Evolutionary conservation across 2,113 vertebrate genomes (phyloP), one percentile per base, ranked within the genome.

Genomic region (Eulacestoma nigropectus): DNA sequence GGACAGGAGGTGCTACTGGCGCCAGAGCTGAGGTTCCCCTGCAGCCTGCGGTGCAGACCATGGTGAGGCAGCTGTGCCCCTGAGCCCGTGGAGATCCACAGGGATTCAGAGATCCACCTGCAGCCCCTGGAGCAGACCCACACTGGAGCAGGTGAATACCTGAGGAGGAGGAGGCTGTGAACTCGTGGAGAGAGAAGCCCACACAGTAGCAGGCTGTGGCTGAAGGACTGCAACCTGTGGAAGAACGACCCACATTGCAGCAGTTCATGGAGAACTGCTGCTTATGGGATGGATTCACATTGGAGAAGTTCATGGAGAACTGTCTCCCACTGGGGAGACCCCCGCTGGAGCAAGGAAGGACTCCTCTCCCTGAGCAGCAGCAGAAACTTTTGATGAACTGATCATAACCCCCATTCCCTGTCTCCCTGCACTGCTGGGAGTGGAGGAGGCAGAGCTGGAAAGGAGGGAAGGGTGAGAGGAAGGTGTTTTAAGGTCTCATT

Each of bases 71-170:
- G 50, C 35, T 41, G 41, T 65, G 70, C 2, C 41, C 33, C 70
- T 49, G 82, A 49, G 30, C 35, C n/a, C 50, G 2, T 29, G 25
- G 50, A 84, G 29, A 1, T 7, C 41, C n/a, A 4, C 1, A 11
- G 33, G 70, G 16, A 30, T 49, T 30, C 70, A 65, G 35, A 57
- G 30, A 75, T 41, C n/a, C 50, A 35, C 30, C 35, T 41, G 83
- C 42, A 85, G 20, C 20, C 25, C 6, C 0, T 64, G 41, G 18
- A 23, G 10, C 4, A 64, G 18, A 56, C n/a, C 25, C 42, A 57
- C 0, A 0, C 33, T 0, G 1, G 27, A 46, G 22, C 18, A 64
- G 49, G 5, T 6, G 14, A 4, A 9, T 46, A 39, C 33, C 49
- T 17, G 21, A 37, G 30, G 30, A 56, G 19, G 26, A 35, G 1